Conservation (phyloP, 2,113 vertebrate species). For the Octodon degus region DNA sequence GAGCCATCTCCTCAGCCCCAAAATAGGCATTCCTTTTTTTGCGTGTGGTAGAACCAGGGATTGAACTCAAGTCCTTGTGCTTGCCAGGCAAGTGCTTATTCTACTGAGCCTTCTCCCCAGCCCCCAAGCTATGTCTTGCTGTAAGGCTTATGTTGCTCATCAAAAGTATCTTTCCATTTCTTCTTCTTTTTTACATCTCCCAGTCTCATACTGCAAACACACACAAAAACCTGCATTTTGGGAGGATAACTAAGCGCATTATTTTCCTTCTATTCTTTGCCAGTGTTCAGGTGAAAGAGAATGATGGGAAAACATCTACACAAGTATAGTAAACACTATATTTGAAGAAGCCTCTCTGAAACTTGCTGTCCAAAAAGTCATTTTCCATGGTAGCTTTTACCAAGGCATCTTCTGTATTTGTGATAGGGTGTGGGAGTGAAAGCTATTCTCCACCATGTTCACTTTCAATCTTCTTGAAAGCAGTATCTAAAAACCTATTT, state of each 20-base stretch:
- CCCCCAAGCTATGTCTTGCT: not conserved
- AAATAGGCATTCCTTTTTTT: too few species aligned
- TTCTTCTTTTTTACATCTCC: not conserved
- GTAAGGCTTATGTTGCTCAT: not conserved
- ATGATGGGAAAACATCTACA: not conserved
- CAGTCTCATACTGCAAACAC: not conserved
- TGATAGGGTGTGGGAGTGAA: not conserved
- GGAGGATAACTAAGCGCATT: not conserved
- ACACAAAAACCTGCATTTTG: not conserved
- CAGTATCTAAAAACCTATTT: not conserved
- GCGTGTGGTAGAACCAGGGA: too few species aligned
- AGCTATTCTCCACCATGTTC: not conserved
- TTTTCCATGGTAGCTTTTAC: constrained; percentile 1
- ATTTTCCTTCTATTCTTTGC: not conserved
- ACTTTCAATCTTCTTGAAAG: not conserved
- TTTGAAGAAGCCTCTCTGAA: not conserved
- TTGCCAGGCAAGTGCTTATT: too few species aligned
- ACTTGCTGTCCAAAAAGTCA: not conserved
- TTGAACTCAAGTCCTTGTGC: too few species aligned
- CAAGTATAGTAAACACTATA: not conserved
- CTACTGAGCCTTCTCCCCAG: too few species aligned
- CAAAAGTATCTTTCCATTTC: too few species aligned
- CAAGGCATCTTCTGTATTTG: not conserved
- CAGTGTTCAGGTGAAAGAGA: not conserved
- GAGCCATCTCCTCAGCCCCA: too few species aligned